Evolutionary conservation across 2,797 vertebrate genomes (phyloP), one percentile per base, ranked within the genome.

Genomic region (Sus cebifrons): DNA sequence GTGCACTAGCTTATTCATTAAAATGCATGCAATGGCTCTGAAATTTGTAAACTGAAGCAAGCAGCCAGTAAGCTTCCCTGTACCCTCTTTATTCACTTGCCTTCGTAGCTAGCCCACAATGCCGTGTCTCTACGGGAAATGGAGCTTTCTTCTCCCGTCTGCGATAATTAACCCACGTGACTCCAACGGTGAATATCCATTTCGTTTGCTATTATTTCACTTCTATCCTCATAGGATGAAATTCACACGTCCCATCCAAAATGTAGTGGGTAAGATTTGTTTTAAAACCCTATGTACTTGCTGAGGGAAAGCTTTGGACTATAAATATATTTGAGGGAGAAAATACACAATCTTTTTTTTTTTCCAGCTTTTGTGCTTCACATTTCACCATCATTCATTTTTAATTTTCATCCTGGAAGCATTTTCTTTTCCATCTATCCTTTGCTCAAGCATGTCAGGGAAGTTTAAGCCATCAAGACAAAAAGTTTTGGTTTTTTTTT

Each of bases 391-490:
- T 65, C 83, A 70, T 95, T 83, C 15, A 65, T 89, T 71, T 91
- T 86, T 97, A 25, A 93, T 86, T 67, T 89, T 78, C 78, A 52
- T 29, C 20, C 68, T 78, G 25, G 86, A 89, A 91, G 74, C 44
- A 0, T 68, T 85, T 96, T 68, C 68, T 54, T 74, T 86, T 10
- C 60, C 68, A 54, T 70, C 49, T 29, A 15, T 6, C 27, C 29
- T 25, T 52, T n/a, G 9, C 60, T 18, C 29, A 11, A 49, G 58
- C 36, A 2, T 49, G 56, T 68, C 13, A 6, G 44, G 25, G 32
- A 73, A 56, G 65, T 56, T 68, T 44, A 77, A 25, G 49, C 52
- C 20, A 67, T 58, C 9, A 86, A 73, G 16, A 25, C 27, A 18
- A 27, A 71, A 64, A 27, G 6, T 3, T 56, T 52, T 65, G n/a